Evolutionary conservation across 2,113 vertebrate genomes (phyloP), one percentile per base, ranked within the genome.

Genomic region (Dipodomys merriami): DNA sequence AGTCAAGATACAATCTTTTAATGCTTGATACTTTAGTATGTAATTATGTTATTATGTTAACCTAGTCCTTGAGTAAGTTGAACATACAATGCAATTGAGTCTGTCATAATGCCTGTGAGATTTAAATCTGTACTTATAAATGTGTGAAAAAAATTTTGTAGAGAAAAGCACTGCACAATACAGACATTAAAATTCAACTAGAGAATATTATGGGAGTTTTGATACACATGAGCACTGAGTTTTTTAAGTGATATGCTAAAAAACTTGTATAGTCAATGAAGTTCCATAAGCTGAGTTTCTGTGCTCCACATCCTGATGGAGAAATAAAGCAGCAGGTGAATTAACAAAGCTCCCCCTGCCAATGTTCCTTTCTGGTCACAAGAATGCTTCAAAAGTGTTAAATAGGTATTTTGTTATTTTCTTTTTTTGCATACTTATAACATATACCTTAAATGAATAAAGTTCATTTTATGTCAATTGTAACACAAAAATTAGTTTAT

Each of bases 91-190:
- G 12, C 49, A 33, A 18, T 57, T n/a, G 23, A 80, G 27, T 53
- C 5, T 68, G 0, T 83, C 60, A 44, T 4, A 87, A 73, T 67
- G 57, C 19, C 20, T 79, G 18, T 7, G n/a, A 90, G 10, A 77
- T 77, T 25, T 62, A 71, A 57, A 30, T 89, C 30, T 90, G 90
- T 87, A 76, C n/a, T 77, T n/a, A 79, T 25, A 85, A 69, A 68
- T 89, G 5, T 87, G 30, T 71, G 12, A 62, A 62, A 62, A 62
- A 16, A 57, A 44, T 73, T 74, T 62, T 88, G 84, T 72, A 73
- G 22, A 81, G 29, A n/a, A 83, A 91, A 87, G 15, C 76, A 35
- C 5, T 69, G 4, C 1, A 46, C 0, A 39, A 69, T 35, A 6
- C 4, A 90, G 53, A 72, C 0, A 71, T 60, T 85, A 84, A 44